Base-by-base conservation (phyloP, 64 coral and sea anemone genomes). In the Montipora foliosa region DNA sequence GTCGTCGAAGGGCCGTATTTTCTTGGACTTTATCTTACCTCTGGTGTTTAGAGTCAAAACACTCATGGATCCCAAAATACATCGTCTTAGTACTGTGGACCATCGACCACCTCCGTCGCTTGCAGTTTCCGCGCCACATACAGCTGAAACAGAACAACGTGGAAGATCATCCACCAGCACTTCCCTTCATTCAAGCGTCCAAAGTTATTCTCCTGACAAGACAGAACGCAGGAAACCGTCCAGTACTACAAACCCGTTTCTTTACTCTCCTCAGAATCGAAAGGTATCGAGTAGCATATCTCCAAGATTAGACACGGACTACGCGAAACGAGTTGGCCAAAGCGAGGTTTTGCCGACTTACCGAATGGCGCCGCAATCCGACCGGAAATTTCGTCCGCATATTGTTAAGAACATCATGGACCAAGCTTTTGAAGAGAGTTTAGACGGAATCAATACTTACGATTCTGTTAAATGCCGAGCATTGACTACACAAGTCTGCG, bases 391-490 rank as follows among this genome's bases (percentile, higher is more conserved):
- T 60, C 83, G 81, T 10, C 95, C 95, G 16, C 83, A 93, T 59
- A 49, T 89, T 21, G 95, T 96, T 6, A 96, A 94, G 47, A 87
- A 81, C 79, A 91, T 96, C 61, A 96, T 96, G 95, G 95, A 96
- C 22, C 79, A 82, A 13, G 46, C 93, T 37, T 79, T 96, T 47
- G 95, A 96, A 20, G 95, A 96, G 75, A 93, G 88, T 10, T 9
- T 94, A 44, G 95, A 94, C 21, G 88, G 81, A 8, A 37, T 96
- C 49, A 76, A 88, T n/a, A 22, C 37, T 4, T 96, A 96, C 52
- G 95, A 98, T 49, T 68, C 96, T 10, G 76, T 93, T 6, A 98
- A 85, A 60, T 98, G 96, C 25, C 88, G 93, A 14, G 60, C 93
- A 22, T 89, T 98, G 8, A 98, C 77, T 37, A 90, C 88, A 0